Base-by-base conservation (phyloP, 2,797 vertebrate species). In the Macropus fuliginosus region DNA sequence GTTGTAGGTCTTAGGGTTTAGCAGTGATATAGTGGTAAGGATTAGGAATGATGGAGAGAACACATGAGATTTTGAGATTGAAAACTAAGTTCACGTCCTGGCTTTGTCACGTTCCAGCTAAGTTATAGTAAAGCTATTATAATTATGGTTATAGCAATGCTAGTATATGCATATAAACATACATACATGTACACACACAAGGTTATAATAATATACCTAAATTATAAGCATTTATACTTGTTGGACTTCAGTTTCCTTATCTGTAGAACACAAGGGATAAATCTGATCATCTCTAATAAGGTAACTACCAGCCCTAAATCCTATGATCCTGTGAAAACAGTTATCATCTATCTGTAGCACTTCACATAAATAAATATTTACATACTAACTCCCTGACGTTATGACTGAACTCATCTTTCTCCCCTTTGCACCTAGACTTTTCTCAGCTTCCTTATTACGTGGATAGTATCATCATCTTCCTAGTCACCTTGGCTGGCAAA, bases 381-480 rank as follows among this genome's bases (percentile, higher is more conserved):
- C 62, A 74, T 40, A 74, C 27, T 74, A 74, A n/a, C 5, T n/a
- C 62, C n/a, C 4, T 40, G 16, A 74, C 62, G 21, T 40, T 74
- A 21, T 34, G 31, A 40, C 5, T 74, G 34, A 66, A 74, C 9
- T 74, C 14, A 18, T 66, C 34, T n/a, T n/a, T 40, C 16, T 31
- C 34, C 34, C 0, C 0, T 14, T 31, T 1, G 10, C 31, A 0
- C 13, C 16, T 5, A 34, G 12, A 34, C 0, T n/a, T 14, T 62
- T n/a, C 12, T 4, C 12, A 18, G 10, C 14, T 74, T 74, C 8
- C 62, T 34, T 40, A n/a, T 74, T n/a, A 74, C 34, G n/a, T 74
- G 34, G 16, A 74, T 5, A 6, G 62, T 74, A 18, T 74, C 62
- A 74, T 5, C 34, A n/a, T 66, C 34, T 66, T 66, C 14, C 62